A percentile compares a stretch with the other conserved stretches of the same genome.
Conservation (phyloP, 2,888 invertebrate species). For the Epistrophe eligans region DNA sequence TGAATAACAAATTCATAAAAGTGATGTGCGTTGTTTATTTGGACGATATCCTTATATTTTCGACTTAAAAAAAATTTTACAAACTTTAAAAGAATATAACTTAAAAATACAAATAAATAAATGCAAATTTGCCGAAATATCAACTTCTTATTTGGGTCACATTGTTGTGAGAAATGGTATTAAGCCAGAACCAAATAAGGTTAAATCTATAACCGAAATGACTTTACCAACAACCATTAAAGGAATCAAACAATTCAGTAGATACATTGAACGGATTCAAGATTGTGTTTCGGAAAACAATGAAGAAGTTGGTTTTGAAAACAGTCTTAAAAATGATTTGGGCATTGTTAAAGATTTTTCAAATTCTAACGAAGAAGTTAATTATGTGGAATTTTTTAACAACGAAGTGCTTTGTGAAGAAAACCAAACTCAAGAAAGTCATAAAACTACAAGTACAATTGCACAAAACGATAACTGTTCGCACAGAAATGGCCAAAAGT, state of each 20-base stretch:
- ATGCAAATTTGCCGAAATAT: slow-evolving; percentile 8
- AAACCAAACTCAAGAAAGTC: neutral
- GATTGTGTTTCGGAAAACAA: neutral
- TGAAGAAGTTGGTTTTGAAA: neutral
- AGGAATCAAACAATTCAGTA: neutral
- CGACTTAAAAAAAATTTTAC: slow-evolving; percentile 38
- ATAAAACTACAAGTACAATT: neutral
- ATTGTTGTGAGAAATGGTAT: neutral
- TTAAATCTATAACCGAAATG: neutral
- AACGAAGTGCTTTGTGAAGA: slow-evolving; percentile 12
- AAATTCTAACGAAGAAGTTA: slow-evolving; percentile 12
- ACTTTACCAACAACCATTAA: neutral
- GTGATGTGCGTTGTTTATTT: neutral
- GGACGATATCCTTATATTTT: slow-evolving; percentile 77
- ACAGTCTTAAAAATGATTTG: neutral
- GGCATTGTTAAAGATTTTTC: slow-evolving; percentile 2
- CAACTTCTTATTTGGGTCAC: slow-evolving; percentile 13
- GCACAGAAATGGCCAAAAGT: too few relatives aligned
- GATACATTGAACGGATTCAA: slow-evolving; percentile 8
- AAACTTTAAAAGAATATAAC: slow-evolving; percentile 3
- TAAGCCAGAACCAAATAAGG: neutral
- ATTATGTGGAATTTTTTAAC: slow-evolving; percentile 4
- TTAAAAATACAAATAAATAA: slow-evolving; percentile 13
- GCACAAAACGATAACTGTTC: slow-evolving; percentile 6
- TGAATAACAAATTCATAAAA: slow-evolving; percentile 72